Evolutionary conservation across 37 sponge, comb jelly and placozoan species (phyloP).

Genomic region (Cladorhizidae sp.): DNA sequence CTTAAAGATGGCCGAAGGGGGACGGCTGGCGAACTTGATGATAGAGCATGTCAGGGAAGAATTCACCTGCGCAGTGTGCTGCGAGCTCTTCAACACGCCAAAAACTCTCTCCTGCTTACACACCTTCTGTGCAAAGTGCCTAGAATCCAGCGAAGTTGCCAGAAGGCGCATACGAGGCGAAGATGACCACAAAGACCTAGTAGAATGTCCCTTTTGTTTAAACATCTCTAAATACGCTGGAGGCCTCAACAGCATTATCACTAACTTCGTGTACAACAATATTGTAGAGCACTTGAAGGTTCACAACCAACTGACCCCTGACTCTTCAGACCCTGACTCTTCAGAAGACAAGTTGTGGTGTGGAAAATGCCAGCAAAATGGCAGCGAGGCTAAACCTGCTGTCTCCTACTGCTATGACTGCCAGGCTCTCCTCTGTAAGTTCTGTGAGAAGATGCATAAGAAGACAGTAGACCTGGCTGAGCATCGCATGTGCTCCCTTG

Average conservation of each 20-base stretch:
- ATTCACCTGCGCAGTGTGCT: slow-evolving; percentile 46
- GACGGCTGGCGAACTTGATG: not conserved
- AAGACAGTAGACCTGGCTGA: not conserved
- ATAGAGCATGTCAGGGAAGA: slow-evolving; percentile 35
- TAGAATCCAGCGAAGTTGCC: slow-evolving; percentile 8
- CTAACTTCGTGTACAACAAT: slow-evolving; percentile 54
- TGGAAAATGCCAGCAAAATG: slow-evolving; percentile 39
- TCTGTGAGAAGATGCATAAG: slow-evolving; percentile 39
- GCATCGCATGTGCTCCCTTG: slow-evolving; percentile 23
- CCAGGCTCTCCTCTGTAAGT: slow-evolving; percentile 27
- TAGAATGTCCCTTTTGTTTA: slow-evolving; percentile 52
- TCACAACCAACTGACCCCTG: not conserved
- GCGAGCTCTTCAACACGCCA: slow-evolving; percentile 36
- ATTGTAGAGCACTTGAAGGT: slow-evolving; percentile 50
- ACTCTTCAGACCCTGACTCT: not conserved
- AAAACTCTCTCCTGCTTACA: slow-evolving; percentile 71
- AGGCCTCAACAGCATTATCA: slow-evolving; percentile 21
- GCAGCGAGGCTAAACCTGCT: not conserved
- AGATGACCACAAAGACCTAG: not conserved
- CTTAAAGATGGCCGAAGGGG: slow-evolving; percentile 14
- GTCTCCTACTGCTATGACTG: slow-evolving; percentile 48
- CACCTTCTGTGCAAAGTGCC: slow-evolving; percentile 56
- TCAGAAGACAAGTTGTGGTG: not conserved
- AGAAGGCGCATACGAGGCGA: not conserved
- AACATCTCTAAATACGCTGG: not conserved